Evolutionary conservation across 1,140 invertebrate genomes (phyloP).

Genomic region (Trichogramma pretiosum): DNA sequence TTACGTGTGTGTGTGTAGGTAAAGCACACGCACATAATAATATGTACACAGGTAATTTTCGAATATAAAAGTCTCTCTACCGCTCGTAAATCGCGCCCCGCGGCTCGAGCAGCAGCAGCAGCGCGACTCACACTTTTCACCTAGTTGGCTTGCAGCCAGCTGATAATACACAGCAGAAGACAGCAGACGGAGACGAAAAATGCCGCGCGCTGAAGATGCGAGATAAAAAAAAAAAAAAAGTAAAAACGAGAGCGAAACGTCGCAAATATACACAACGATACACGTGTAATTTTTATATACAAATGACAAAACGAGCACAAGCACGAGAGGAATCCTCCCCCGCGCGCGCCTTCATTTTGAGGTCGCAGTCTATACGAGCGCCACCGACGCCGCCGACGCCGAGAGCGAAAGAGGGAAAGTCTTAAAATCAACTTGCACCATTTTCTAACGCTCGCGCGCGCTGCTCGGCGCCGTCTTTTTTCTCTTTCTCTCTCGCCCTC

Average conservation of each 20-base stretch:
- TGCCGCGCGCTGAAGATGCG: too few species aligned
- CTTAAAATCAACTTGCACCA: constrained; percentile 31
- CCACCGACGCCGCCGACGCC: too few species aligned
- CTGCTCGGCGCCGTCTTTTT: constrained; percentile 27
- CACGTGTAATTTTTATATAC: too few species aligned
- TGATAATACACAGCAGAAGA: too few species aligned
- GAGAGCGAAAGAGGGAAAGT: constrained; percentile 31
- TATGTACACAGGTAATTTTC: too few species aligned
- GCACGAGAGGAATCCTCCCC: constrained; percentile 16
- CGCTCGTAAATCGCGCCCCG: too few species aligned
- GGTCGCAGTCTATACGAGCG: constrained; percentile 23
- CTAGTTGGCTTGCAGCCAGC: constrained; percentile 42
- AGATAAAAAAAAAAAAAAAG: too few species aligned
- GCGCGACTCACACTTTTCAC: constrained; percentile 38
- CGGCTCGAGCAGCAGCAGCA: too few species aligned
- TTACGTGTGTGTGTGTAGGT: too few species aligned
- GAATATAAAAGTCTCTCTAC: constrained; percentile 36
- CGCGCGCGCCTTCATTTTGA: constrained; percentile 44
- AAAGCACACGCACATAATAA: too few species aligned
- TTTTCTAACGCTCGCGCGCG: constrained; percentile 16
- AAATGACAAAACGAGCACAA: constrained; percentile 14
- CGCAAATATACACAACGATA: not conserved
- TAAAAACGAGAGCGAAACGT: constrained; percentile 10
- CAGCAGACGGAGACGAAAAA: too few species aligned
- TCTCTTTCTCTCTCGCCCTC: constrained; percentile 19